Conservation (phyloP, 2,888 invertebrate genomes). For the Eucera pruinosa region DNA sequence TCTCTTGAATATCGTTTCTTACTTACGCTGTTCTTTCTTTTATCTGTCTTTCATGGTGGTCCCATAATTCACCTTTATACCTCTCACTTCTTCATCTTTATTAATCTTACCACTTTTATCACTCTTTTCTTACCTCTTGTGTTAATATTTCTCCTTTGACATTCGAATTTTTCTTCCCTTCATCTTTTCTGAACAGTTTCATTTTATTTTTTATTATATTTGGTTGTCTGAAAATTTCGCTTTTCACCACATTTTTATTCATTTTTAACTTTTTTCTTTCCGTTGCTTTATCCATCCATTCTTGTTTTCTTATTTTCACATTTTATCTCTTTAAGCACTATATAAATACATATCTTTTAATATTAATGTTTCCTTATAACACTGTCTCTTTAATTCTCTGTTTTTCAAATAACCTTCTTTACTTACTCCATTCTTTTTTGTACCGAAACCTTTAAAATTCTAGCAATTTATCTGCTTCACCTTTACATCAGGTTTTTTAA, state of each 20-base stretch:
- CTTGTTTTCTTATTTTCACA: background rate
- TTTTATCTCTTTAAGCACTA: no score
- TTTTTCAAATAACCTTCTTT: no score
- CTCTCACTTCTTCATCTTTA: background rate
- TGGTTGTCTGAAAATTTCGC: background rate
- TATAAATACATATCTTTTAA: no score
- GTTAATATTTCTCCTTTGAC: background rate
- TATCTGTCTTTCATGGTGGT: constrained; percentile 5
- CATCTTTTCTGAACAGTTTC: background rate
- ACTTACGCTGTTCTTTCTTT: constrained; percentile 1
- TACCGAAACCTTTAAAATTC: no score
- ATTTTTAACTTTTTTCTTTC: background rate
- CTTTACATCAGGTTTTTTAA: no score
- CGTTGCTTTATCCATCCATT: background rate
- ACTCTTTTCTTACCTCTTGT: background rate
- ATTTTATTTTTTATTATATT: background rate
- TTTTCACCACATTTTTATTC: background rate
- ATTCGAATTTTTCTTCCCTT: background rate
- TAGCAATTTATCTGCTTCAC: no score
- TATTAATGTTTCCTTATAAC: no score
- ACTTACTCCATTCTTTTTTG: no score
- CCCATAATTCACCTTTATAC: constrained; percentile 15
- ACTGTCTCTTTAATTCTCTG: no score
- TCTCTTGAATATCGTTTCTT: background rate
- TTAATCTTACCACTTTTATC: constrained; percentile 5